These are phyloP conservation scores for Tenthredo mesomela DNA, from an alignment of 2,888 invertebrate genomes.

Conservation along the genomic window DNA sequence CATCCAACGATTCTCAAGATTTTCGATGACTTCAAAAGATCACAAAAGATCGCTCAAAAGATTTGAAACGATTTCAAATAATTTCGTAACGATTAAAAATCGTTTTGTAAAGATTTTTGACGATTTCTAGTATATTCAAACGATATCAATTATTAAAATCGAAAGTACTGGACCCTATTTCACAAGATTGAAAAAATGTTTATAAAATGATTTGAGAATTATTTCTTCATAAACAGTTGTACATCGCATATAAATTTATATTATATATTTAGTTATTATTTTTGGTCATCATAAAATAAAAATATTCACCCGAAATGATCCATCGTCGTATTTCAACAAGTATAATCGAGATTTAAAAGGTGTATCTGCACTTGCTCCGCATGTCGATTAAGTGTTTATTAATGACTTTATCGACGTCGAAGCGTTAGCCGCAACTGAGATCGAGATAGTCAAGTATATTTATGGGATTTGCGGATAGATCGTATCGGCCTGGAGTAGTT, in stretches of 20 bases:
- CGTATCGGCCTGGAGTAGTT: slow-evolving; percentile 40
- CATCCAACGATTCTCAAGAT: too few relatives aligned
- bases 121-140: too few relatives aligned
- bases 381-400: slow-evolving; percentile 58
- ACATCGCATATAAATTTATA: background rate
- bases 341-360: background rate
- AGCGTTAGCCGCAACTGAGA: slow-evolving; percentile 62
- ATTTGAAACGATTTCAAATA: too few relatives aligned
- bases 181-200: too few relatives aligned
- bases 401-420: slow-evolving; percentile 68
- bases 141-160: too few relatives aligned
- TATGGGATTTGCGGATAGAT: slow-evolving; percentile 59
- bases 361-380: background rate
- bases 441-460: slow-evolving; percentile 66
- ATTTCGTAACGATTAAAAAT: too few relatives aligned
- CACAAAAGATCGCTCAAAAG: too few relatives aligned
- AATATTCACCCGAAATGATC: background rate
- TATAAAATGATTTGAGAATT: too few relatives aligned
- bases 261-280: background rate
- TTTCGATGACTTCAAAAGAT: too few relatives aligned
- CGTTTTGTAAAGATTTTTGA: too few relatives aligned
- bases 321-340: background rate
- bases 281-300: background rate
- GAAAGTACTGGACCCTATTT: too few relatives aligned
- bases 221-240: too few relatives aligned